phyloP scores from a whole-genome alignment of 2,113 vertebrate species.

The Gracilinanus agilis region DNA sequence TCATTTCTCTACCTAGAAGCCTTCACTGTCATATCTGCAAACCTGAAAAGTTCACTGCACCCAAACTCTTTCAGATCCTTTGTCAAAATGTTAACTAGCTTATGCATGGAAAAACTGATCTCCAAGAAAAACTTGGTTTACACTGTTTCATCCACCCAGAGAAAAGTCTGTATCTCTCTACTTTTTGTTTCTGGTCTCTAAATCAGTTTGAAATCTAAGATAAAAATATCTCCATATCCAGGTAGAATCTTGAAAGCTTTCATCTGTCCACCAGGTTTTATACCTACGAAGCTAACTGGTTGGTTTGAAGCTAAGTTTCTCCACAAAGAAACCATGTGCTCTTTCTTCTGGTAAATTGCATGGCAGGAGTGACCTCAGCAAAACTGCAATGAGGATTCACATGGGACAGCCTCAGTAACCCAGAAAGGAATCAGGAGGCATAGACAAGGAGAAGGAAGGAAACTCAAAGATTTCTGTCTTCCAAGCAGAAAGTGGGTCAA shows the following conservation, averaged over 20 bases:
- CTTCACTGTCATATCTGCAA: conserved; percentile 22
- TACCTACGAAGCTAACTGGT: conserved; percentile 30
- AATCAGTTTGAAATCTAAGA: neutral
- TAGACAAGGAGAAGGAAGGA: neutral
- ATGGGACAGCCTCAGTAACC: neutral
- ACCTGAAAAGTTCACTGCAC: conserved; percentile 6
- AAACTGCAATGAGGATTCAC: conserved; percentile 2
- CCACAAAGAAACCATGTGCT: neutral
- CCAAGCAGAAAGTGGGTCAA: conserved; percentile 4
- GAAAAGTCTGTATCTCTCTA: conserved; percentile 19
- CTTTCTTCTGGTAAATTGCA: neutral
- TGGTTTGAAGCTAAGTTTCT: neutral
- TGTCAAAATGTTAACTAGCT: conserved; percentile 46
- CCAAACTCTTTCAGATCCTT: conserved; percentile 12
- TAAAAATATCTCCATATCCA: neutral
- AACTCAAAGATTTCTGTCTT: neutral
- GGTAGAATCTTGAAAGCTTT: conserved; percentile 25
- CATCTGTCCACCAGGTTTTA: conserved; percentile 29
- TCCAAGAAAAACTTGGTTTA: neutral
- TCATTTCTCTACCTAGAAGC: neutral
- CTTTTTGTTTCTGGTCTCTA: conserved; percentile 39
- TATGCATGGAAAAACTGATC: neutral
- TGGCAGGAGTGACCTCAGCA: conserved; percentile 25
- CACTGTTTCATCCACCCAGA: neutral
- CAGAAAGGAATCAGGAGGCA: neutral